Base-by-base conservation (phyloP, 2,888 invertebrate species). In the Drosophila suboccidentalis region DNA sequence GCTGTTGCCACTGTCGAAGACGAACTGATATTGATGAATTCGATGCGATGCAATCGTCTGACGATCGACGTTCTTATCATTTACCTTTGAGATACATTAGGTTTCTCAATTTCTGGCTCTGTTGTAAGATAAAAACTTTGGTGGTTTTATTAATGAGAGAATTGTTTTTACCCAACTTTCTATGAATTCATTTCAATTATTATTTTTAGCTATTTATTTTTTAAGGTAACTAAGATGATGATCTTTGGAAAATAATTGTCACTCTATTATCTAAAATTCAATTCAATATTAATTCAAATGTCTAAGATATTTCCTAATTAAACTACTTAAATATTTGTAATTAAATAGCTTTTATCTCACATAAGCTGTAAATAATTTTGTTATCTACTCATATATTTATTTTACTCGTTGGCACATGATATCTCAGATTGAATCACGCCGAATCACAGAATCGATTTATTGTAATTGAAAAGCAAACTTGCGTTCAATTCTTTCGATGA, bases 11-110 rank as follows among this genome's bases (percentile, higher is more conserved):
- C 74, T 46, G 63, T 6, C 60, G 41, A n/a, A 66, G 75, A 60
- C 85, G 59, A 68, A 80, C 71, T 84, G 82, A 78, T 78, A 83
- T 67, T 75, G 68, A 47, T 26, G 68, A 44, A 44, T 39, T 44
- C 36, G 34, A 43, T 53, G n/a, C 36, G 34, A 43, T 53, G n/a
- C 64, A 71, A 76, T 19, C 49, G 47, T 44, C 44, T 38, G 59
- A 15, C 50, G 10, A 70, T 53, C 49, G 61, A 60, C 54, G 19
- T 53, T 60, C 65, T 79, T 80, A 76, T 76, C 76, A 79, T 22
- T 75, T 44, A 78, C 62, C 46, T 32, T 59, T 34, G 19, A 39
- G 22, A 17, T 38, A n/a, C 1, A 17, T 54, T 13, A 9, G 15
- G 22, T 58, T 38, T 63, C 41, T 32, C 32, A 49, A 39, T 43